phyloP scores from a whole-genome alignment of 2,888 invertebrate genomes.

The Brassicogethes aeneus region DNA sequence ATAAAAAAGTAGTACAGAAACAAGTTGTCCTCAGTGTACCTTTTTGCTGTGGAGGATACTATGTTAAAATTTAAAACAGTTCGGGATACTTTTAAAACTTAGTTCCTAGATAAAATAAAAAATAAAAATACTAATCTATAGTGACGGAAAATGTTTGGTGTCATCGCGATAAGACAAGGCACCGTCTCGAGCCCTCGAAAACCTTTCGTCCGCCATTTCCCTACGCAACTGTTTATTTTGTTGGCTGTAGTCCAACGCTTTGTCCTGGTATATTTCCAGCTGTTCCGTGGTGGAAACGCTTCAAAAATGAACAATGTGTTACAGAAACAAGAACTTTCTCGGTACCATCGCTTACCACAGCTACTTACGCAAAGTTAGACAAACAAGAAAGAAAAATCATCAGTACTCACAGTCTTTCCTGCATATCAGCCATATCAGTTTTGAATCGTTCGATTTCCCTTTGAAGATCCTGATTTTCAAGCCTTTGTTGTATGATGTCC shows the following conservation, averaged over 20 bases:
- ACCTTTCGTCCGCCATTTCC: conserved; percentile 46
- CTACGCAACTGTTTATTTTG: conserved; percentile 46
- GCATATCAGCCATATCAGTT: conserved; percentile 45
- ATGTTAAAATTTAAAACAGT: too few relatives aligned
- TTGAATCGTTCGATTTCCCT: conserved; percentile 52
- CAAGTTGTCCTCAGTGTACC: too few relatives aligned
- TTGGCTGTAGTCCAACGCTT: conserved; percentile 45
- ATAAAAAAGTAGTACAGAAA: too few relatives aligned
- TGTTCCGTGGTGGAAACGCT: conserved; percentile 33
- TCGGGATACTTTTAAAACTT: too few relatives aligned
- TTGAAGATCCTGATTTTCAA: conserved; percentile 56
- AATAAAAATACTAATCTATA: too few relatives aligned
- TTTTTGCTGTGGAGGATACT: too few relatives aligned
- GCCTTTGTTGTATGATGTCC: conserved; percentile 53
- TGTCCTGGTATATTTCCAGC: conserved; percentile 44
- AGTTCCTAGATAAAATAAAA: too few relatives aligned
- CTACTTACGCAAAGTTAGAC: too few relatives aligned
- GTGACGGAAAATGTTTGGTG: conserved; percentile 33
- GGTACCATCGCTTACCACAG: too few relatives aligned
- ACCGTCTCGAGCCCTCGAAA: conserved; percentile 40
- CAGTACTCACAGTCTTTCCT: conserved; percentile 44
- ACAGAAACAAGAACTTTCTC: too few relatives aligned
- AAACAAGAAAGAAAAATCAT: too few relatives aligned
- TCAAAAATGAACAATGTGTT: conserved; percentile 5
- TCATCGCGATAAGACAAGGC: too few relatives aligned